A percentile compares a stretch with the other conserved stretches of the same genome.
These are phyloP conservation scores for Rousettus leschenaultii DNA, from an alignment of 2,113 vertebrate species.

Conservation along the genomic window DNA sequence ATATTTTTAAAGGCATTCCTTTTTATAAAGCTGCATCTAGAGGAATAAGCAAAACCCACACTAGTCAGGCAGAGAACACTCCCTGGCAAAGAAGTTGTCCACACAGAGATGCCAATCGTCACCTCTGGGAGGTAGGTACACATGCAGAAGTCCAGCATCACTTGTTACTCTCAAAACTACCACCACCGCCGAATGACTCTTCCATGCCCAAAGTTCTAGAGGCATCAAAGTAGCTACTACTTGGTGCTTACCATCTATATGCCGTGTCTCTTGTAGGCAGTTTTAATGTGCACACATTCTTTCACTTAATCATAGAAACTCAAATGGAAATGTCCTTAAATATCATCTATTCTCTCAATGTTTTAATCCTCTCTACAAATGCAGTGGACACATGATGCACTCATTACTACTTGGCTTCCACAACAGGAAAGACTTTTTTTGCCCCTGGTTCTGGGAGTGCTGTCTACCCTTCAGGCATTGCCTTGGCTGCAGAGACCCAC, in stretches of 20 bases:
- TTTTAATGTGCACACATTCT: background rate
- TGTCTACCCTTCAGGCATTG: background rate
- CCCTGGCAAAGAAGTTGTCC: background rate
- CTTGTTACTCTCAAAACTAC: background rate
- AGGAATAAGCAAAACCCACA: background rate
- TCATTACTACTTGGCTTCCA: background rate
- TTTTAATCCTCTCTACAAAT: background rate
- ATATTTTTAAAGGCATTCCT: background rate
- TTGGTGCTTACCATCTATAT: background rate
- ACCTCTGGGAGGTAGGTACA: background rate
- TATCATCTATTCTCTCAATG: background rate
- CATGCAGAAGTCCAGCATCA: background rate
- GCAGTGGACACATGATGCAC: background rate
- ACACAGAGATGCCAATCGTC: background rate
- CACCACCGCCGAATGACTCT: background rate
- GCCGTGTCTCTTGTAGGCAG: background rate
- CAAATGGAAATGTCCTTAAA: background rate
- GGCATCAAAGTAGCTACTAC: background rate
- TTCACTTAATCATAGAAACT: background rate
- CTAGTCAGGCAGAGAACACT: background rate
- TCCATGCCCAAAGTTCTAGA: background rate
- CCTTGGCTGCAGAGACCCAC: background rate
- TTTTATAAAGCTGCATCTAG: background rate
- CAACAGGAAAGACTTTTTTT: background rate
- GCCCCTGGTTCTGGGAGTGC: background rate